These are phyloP conservation scores for Dipodomys stephensi DNA, from an alignment of 2,113 vertebrate genomes.

Conservation along the genomic window DNA sequence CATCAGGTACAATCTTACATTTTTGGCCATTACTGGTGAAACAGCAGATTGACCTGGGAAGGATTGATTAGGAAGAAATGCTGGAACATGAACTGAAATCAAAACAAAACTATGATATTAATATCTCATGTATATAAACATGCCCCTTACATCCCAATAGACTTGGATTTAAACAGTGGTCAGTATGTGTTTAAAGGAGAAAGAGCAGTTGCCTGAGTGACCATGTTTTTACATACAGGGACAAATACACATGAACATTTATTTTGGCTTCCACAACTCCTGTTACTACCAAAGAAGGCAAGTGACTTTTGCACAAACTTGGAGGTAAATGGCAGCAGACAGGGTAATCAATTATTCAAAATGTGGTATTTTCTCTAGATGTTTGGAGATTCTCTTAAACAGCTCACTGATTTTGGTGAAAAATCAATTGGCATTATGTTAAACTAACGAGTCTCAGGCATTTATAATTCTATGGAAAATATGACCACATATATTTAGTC, in stretches of 20 bases:
- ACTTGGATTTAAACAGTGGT: background rate
- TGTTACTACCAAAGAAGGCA: conserved; percentile 25
- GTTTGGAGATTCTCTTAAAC: background rate
- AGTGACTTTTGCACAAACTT: background rate
- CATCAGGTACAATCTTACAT: background rate
- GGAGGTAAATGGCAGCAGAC: background rate
- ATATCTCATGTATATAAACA: background rate
- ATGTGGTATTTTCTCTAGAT: background rate
- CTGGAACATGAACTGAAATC: background rate
- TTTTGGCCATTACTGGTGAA: background rate
- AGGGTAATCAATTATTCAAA: conserved; percentile 7
- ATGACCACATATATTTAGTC: background rate
- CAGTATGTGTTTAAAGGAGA: background rate
- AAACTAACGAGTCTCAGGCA: background rate
- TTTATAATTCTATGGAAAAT: background rate
- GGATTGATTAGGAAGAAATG: background rate
- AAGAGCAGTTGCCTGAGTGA: background rate
- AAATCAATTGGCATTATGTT: background rate
- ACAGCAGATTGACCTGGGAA: background rate
- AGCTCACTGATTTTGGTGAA: background rate
- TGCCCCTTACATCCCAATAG: background rate
- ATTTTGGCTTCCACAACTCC: background rate
- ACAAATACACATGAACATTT: background rate
- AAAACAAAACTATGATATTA: background rate
- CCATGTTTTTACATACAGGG: background rate